Evolutionary conservation across 2,113 vertebrate species (phyloP), one percentile per base, ranked within the genome.

Genomic region (Chaetura pelagica): DNA sequence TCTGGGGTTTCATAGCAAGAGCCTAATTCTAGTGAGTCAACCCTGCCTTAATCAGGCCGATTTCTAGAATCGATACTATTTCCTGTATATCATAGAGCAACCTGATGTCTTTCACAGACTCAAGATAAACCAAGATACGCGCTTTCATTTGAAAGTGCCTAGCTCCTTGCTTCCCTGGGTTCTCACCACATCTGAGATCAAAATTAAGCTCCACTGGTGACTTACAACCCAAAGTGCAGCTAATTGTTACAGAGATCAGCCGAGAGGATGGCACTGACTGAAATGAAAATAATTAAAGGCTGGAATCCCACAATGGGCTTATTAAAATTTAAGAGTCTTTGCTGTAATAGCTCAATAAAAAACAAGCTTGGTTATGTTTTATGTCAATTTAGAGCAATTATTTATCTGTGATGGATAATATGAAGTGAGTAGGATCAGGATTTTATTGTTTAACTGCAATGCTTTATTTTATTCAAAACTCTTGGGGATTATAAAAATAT

Each of bases 211-310:
- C 22, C n/a, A 62, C 15, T 57, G 20, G 7, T 88, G 58, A 87
- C 16, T 83, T 90, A 84, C 12, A 90, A 26, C 32, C 76, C 32
- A 87, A 62, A 27, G 23, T 40, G 35, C 90, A 93, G 34, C n/a
- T 87, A 95, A 85, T 90, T 89, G 7, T 48, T 94, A 82, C 1
- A 63, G 66, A 89, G 20, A 94, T 32, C n/a, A 93, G 24, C 24
- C 2, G 5, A 35, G 34, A 83, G 42, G 62, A 42, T 71, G 40
- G 34, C 44, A 80, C 6, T 62, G 62, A 66, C 29, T 89, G 59
- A 88, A 82, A 95, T 78, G 66, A 97, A 92, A 92, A 95, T 92
- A 96, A 95, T 96, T 97, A 84, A 86, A 95, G 95, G 12, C 27
- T 52, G 44, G 18, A 59, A 58, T 96, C 89, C 69, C 85, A 61